Evolutionary conservation across 2,888 invertebrate genomes (phyloP).

Genomic region (Abrostola tripartita): DNA sequence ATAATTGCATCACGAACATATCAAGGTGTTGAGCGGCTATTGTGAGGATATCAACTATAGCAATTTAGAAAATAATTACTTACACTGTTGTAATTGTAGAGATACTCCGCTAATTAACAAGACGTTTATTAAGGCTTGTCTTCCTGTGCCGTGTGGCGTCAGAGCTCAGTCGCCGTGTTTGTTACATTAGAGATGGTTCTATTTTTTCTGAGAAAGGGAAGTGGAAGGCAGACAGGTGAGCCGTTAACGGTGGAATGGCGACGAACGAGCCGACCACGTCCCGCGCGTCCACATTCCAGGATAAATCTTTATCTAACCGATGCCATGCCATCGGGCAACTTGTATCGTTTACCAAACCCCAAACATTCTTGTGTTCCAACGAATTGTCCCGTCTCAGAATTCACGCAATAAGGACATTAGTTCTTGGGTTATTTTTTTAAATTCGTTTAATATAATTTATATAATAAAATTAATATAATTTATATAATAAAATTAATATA

Average conservation of each 20-base stretch:
- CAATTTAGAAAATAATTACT: conserved; percentile 23
- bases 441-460: too few relatives aligned
- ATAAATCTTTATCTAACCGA: conserved; percentile 67
- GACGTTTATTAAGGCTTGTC: conserved; percentile 36
- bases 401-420: conserved; percentile 33
- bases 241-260: conserved; percentile 65
- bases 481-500: too few relatives aligned
- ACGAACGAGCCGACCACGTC: conserved; percentile 58
- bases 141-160: conserved; percentile 50
- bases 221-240: conserved; percentile 64
- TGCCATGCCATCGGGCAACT: conserved; percentile 45
- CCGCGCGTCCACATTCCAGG: conserved; percentile 68
- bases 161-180: conserved; percentile 40
- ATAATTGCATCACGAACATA: conserved; percentile 46
- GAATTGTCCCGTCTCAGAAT: conserved; percentile 25
- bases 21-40: conserved; percentile 17
- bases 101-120: conserved; percentile 44
- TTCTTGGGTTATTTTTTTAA: not conserved
- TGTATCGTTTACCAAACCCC: conserved; percentile 27
- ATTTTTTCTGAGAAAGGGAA: conserved; percentile 62
- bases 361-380: conserved; percentile 41
- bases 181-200: conserved; percentile 48
- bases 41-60: conserved; percentile 23
- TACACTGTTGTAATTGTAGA: conserved; percentile 29
- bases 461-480: too few relatives aligned